Evolutionary conservation across 2,797 vertebrate species (phyloP), one percentile per base, ranked within the genome.

Genomic region (Propithecus perrieri): DNA sequence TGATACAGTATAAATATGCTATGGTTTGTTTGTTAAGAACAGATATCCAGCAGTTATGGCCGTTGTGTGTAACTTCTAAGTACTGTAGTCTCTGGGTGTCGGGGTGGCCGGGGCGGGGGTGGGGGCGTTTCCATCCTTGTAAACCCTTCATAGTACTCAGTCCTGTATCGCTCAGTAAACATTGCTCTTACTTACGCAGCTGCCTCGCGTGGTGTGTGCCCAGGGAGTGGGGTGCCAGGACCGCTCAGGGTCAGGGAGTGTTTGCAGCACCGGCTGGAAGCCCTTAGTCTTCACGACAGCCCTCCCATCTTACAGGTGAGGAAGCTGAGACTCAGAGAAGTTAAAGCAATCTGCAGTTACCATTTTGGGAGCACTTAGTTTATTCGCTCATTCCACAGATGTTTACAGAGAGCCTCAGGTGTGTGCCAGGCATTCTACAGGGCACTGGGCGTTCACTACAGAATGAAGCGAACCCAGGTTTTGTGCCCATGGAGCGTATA

Each of bases 1-100:
- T 99, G 99, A 99, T 98, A 98, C 98, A 98, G 98, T 98, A 98
- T 98, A 98, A 97, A 98, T 98, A 98, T 98, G 99, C 98, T 99
- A 99, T 99, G 99, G 99, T 99, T 99, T 96, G 95, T 99, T 99
- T 99, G 98, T 99, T 99, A 99, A 85, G 99, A 99, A 99, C 97
- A 98, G 99, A 98, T 99, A 98, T 76, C 98, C 98, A 97, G 95
- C 98, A 98, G 97, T 98, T 98, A 98, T 97, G 97, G 98, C 97
- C 95, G 93, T 98, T 98, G 97, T 98, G 98, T 98, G 98, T 99
- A 98, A 98, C 97, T 98, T 98, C 98, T 97, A 0, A 96, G 98
- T 98, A 98, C 98, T 81, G 22, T 97, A 98, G 98, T 97, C 96
- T 97, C 95, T 96, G 24, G 71, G 97, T 50, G 3, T 89, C 72